Conservation (phyloP, 2,888 invertebrate genomes). For the Tiliacea citrago region DNA sequence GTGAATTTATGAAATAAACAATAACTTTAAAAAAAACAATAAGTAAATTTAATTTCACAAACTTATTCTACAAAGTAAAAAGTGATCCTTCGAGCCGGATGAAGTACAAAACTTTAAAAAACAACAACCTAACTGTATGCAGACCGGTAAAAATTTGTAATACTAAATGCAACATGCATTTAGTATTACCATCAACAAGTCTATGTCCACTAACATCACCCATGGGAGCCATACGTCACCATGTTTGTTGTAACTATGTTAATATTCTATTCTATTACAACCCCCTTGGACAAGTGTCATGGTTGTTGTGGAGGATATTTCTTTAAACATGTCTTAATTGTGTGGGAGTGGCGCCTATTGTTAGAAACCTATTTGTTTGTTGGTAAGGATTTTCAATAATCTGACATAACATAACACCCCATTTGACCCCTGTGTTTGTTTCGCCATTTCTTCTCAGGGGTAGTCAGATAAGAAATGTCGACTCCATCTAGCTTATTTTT, state of each 20-base stretch:
- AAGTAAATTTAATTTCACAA: too few species aligned
- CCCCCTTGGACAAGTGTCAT: conserved; percentile 33
- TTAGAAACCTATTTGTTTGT: background rate
- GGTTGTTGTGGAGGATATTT: conserved; percentile 11
- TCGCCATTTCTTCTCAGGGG: too few species aligned
- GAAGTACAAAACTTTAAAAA: background rate
- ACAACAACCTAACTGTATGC: background rate
- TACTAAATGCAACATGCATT: conserved; percentile 42
- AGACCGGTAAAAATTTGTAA: conserved; percentile 36
- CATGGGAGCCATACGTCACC: conserved; percentile 62
- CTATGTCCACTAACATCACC: conserved; percentile 48
- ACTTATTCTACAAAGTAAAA: too few species aligned
- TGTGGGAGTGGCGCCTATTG: background rate
- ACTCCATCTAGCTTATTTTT: too few species aligned
- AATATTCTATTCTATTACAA: conserved; percentile 57
- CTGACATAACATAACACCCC: too few species aligned
- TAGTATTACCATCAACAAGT: conserved; percentile 33
- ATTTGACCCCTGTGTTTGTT: too few species aligned
- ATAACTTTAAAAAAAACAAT: too few species aligned
- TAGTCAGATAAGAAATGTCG: too few species aligned
- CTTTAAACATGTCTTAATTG: conserved; percentile 11
- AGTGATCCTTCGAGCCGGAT: conserved; percentile 30
- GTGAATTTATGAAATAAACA: too few species aligned
- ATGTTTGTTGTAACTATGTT: conserved; percentile 60
- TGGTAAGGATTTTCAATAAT: background rate